These are phyloP conservation scores for Danio choprae DNA, from an alignment of 2,797 vertebrate species.

Conservation along the genomic window DNA sequence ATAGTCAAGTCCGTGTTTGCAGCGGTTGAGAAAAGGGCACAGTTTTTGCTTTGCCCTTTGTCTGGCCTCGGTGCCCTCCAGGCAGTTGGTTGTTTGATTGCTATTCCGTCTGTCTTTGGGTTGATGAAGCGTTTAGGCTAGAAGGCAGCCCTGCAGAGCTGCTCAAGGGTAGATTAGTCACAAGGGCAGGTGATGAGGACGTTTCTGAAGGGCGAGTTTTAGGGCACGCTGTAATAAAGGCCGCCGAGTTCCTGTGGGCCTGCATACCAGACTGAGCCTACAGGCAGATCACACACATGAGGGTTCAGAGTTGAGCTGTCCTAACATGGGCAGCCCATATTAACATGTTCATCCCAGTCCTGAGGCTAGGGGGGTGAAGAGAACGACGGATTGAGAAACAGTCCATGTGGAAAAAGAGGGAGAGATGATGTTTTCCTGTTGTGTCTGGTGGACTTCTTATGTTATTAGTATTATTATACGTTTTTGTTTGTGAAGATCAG, in stretches of 20 bases:
- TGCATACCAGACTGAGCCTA: constrained; percentile 61
- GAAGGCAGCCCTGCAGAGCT: constrained; percentile 40
- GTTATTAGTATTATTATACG: background rate
- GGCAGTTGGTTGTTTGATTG: constrained; percentile 59
- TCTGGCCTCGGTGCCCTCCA: constrained; percentile 45
- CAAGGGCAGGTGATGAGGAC: constrained; percentile 62
- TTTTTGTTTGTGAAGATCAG: background rate
- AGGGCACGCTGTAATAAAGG: constrained; percentile 65
- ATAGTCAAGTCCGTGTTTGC: constrained; percentile 9
- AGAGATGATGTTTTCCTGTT: constrained; percentile 22
- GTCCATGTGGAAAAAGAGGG: constrained; percentile 41
- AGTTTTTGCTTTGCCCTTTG: constrained; percentile 53
- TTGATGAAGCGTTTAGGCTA: constrained; percentile 58
- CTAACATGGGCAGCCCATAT: constrained; percentile 47
- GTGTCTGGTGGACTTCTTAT: constrained; percentile 23
- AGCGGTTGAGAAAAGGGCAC: constrained; percentile 35
- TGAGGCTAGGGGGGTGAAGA: constrained; percentile 43
- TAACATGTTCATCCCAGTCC: constrained; percentile 61
- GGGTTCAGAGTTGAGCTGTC: constrained; percentile 57
- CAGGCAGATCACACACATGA: constrained; percentile 37
- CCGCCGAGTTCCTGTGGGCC: constrained; percentile 52
- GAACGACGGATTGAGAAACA: constrained; percentile 40
- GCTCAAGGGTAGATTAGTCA: constrained; percentile 60
- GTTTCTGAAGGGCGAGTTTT: constrained; percentile 62
- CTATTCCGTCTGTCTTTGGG: constrained; percentile 57